These are phyloP conservation scores for Physocephala rufipes DNA, from an alignment of 2,888 invertebrate species.

Conservation along the genomic window DNA sequence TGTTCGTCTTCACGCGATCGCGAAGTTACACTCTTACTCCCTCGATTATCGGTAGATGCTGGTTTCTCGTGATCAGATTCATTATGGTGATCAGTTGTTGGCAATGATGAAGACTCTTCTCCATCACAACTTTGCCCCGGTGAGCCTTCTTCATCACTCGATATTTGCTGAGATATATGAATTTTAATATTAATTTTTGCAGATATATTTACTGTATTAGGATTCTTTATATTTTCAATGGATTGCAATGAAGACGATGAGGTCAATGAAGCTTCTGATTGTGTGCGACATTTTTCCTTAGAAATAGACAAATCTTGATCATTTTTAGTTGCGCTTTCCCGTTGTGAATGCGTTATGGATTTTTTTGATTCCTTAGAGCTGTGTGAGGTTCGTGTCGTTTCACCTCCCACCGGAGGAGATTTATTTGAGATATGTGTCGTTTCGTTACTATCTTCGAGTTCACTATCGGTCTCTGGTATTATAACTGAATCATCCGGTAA, in stretches of 20 bases:
- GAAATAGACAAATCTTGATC: background rate
- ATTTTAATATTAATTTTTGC: conserved; percentile 64
- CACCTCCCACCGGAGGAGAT: background rate
- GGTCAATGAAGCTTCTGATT: background rate
- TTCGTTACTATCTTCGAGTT: conserved; percentile 42
- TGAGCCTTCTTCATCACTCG: conserved; percentile 32
- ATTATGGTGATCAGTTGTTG: background rate
- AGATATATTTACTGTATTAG: conserved; percentile 59
- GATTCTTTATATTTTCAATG: conserved; percentile 53
- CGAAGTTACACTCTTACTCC: too few relatives aligned
- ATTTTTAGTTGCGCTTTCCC: background rate
- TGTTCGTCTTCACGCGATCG: background rate
- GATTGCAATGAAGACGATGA: background rate
- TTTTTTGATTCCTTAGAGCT: background rate
- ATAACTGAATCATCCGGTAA: conserved; percentile 56
- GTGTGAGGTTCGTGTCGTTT: background rate
- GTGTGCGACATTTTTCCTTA: background rate
- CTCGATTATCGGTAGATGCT: too few relatives aligned
- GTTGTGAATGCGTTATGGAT: background rate
- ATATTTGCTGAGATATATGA: conserved; percentile 52
- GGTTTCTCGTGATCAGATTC: too few relatives aligned
- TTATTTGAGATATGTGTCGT: conserved; percentile 13
- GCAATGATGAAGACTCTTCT: conserved; percentile 14
- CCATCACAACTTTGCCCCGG: conserved; percentile 43
- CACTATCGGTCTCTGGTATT: conserved; percentile 59